Conservation (phyloP, 2,888 invertebrate species). For the Linyphia triangularis region DNA sequence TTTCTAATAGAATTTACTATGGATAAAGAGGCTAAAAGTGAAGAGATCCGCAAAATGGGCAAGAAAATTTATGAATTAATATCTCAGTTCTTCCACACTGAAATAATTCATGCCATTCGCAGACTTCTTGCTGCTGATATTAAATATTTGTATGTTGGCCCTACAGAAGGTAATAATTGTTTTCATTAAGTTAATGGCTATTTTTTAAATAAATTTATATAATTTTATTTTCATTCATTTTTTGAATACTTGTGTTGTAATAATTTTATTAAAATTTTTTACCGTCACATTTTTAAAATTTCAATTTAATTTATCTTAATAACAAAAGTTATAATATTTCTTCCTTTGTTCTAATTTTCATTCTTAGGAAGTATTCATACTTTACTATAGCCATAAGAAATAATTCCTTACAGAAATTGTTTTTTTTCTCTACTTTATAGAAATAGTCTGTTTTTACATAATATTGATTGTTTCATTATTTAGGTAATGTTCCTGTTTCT, state of each 20-base stretch:
- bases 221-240: background rate
- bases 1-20: constrained; percentile 77
- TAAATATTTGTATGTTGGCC: constrained; percentile 86
- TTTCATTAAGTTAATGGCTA: background rate
- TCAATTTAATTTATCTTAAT: background rate
- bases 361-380: background rate
- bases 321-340: background rate
- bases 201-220: background rate
- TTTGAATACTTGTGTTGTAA: background rate
- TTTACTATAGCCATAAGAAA: background rate
- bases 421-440: background rate
- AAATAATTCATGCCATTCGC: constrained; percentile 89
- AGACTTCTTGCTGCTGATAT: constrained; percentile 91
- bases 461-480: too few species aligned
- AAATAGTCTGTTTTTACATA: background rate
- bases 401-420: background rate
- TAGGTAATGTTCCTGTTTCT: constrained; percentile 57
- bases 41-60: constrained; percentile 78
- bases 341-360: too few species aligned
- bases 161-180: constrained; percentile 73
- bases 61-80: constrained; percentile 79
- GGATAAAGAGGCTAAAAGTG: constrained; percentile 77
- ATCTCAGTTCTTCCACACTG: constrained; percentile 80
- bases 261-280: background rate
- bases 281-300: background rate